Evolutionary conservation across 2,888 invertebrate species (phyloP).

Genomic region (Drosophila gaucha): DNA sequence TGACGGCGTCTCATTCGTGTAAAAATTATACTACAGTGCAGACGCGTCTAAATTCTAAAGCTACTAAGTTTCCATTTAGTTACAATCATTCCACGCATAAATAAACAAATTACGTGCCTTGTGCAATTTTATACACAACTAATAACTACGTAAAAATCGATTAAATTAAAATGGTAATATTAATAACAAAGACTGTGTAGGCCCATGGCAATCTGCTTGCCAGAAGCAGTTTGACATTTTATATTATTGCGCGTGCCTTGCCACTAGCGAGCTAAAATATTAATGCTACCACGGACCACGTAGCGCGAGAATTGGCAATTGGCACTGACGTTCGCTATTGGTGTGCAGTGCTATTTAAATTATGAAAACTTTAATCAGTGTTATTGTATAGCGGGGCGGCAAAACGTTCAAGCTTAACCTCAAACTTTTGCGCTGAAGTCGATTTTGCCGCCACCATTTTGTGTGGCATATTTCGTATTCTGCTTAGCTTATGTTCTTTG

Average conservation of each 20-base stretch:
- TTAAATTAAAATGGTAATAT: slow-evolving; percentile 73
- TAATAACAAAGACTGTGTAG: slow-evolving; percentile 36
- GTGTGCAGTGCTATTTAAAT: slow-evolving; percentile 18
- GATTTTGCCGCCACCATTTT: slow-evolving; percentile 73
- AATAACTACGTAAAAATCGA: slow-evolving; percentile 64
- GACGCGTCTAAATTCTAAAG: slow-evolving; percentile 55
- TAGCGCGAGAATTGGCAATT: slow-evolving; percentile 32
- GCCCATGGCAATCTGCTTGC: slow-evolving; percentile 53
- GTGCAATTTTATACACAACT: slow-evolving; percentile 42
- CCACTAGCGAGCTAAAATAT: slow-evolving; percentile 45
- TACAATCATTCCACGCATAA: slow-evolving; percentile 65
- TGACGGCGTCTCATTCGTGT: slow-evolving; percentile 83
- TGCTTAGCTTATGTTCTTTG: slow-evolving; percentile 15
- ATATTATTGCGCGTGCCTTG: slow-evolving; percentile 69
- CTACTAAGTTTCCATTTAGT: slow-evolving; percentile 39
- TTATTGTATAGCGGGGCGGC: slow-evolving; percentile 58
- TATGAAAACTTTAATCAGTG: slow-evolving; percentile 34
- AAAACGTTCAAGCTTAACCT: slow-evolving; percentile 60
- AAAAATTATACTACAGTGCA: slow-evolving; percentile 77
- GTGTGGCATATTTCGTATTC: slow-evolving; percentile 40
- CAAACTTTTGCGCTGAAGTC: slow-evolving; percentile 40
- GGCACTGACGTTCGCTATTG: neutral
- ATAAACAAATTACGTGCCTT: slow-evolving; percentile 49
- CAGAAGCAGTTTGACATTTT: slow-evolving; percentile 30
- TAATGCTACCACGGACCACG: slow-evolving; percentile 30